phyloP scores from a whole-genome alignment of 2,113 vertebrate genomes.

The Otus sunia region DNA sequence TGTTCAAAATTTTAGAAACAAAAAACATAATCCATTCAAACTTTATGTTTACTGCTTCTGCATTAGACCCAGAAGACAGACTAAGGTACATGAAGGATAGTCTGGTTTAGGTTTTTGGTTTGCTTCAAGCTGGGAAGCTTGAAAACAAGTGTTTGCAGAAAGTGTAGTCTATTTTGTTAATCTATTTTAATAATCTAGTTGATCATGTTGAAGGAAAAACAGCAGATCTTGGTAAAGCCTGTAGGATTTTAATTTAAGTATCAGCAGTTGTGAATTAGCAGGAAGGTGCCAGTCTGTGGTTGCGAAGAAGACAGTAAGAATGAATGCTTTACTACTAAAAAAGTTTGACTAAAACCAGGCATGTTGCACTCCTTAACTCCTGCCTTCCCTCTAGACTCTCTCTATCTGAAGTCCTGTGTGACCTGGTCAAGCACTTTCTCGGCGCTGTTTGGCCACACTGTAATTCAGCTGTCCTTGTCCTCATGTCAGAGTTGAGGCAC shows the following conservation, averaged over 20 bases:
- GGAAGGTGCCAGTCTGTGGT: neutral
- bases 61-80: neutral
- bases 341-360: neutral
- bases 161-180: neutral
- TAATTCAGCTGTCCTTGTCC: neutral
- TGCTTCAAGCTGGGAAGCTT: neutral
- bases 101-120: neutral
- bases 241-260: neutral
- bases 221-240: neutral
- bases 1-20: neutral
- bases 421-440: neutral
- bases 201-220: neutral
- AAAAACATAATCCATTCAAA: neutral
- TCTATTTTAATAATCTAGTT: neutral
- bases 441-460: neutral
- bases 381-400: neutral
- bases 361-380: neutral
- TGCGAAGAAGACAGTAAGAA: neutral
- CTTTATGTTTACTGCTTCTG: neutral
- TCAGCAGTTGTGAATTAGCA: conserved; percentile 9
- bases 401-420: neutral
- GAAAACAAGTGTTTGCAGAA: neutral
- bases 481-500: neutral
- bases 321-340: neutral
- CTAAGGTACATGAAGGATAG: neutral